Percentiles rank a stretch among this genome's conserved stretches.
phyloP scores from a whole-genome alignment of 2,888 invertebrate species.

The Nycteola revayana region DNA sequence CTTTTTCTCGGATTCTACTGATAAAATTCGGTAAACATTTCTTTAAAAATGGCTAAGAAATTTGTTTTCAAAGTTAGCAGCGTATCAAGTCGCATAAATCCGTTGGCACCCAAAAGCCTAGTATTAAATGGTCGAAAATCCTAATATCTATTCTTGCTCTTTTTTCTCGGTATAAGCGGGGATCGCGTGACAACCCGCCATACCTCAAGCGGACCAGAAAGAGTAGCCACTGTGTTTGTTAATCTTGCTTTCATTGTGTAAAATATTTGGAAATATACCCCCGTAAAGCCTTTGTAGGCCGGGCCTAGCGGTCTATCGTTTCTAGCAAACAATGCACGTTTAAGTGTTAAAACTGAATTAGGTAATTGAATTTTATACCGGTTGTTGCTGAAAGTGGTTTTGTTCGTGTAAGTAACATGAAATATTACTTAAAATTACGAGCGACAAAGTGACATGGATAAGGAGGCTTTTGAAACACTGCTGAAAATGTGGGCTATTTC shows the following conservation, averaged over 20 bases:
- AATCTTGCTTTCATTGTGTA: constrained; percentile 70
- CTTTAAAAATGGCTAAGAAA: constrained; percentile 2
- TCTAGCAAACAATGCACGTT: constrained; percentile 31
- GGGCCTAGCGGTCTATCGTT: constrained; percentile 30
- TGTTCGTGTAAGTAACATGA: constrained; percentile 18
- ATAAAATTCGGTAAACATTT: not conserved
- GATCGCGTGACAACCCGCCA: constrained; percentile 64
- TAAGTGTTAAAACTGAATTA: constrained; percentile 37
- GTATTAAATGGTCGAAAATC: constrained; percentile 34
- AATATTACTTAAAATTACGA: constrained; percentile 2
- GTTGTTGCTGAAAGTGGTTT: constrained; percentile 20
- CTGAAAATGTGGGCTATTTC: constrained; percentile 12
- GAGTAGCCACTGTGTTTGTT: constrained; percentile 71
- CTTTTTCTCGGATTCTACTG: not conserved
- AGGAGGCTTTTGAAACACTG: constrained; percentile 8
- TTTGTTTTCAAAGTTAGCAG: constrained; percentile 12
- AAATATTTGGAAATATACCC: constrained; percentile 56
- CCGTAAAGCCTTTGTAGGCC: constrained; percentile 33
- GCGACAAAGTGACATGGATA: not conserved
- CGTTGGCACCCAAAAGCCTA: constrained; percentile 22
- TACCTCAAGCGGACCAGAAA: constrained; percentile 59
- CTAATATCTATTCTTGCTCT: constrained; percentile 35
- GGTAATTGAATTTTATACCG: constrained; percentile 33
- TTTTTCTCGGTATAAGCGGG: constrained; percentile 37
- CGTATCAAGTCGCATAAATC: constrained; percentile 30